Evolutionary conservation across 1,140 invertebrate species (phyloP), one percentile per base, ranked within the genome.

Genomic region (Bombus picipes): DNA sequence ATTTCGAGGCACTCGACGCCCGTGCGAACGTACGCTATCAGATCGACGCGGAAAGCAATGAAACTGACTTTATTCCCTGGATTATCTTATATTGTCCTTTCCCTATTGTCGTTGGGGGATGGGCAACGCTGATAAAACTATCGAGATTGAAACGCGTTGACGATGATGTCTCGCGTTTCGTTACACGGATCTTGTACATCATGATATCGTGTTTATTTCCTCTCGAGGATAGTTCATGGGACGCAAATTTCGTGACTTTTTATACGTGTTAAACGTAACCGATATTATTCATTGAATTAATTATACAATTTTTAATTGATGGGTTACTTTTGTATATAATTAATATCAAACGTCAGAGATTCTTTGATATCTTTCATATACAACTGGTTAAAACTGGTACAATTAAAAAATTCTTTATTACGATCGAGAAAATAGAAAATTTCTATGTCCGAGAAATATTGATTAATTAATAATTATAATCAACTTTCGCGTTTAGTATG

Each of bases 41-140:
- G 83, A 85, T 85, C 76, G 77, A 85, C 68, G 72, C 41, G 83
- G 41, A 39, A 65, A 39, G 83, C 83, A 43, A 72, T 85, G 83
- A 80, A 85, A 73, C 83, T 34, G 53, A 72, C 76, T 85, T 85
- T 85, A 85, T 79, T 57, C 62, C 73, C 47, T 39, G 32, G 28
- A 43, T 71, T 80, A 80, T 47, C 83, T 83, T 39, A n/a, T 53
- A 66, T 83, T 66, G 41, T 41, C 41, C 72, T 53, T 53, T 66
- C 53, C 15, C 32, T 22, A 34, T 75, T 68, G 77, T 79, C 65
- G 32, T 47, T 47, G 37, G 13, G 25, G 43, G 32, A 41, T 47
- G 41, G 70, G 34, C 32, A 34, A 13, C 32, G 15, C 28, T 25
- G 65, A n/a, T 80, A 70, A 70, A 80, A 32, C 25, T 41, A 41